A percentile compares a stretch with the other conserved stretches of the same genome.
These are phyloP conservation scores for Papilio aristodemus DNA, from an alignment of 1,140 invertebrate genomes.

Conservation along the genomic window DNA sequence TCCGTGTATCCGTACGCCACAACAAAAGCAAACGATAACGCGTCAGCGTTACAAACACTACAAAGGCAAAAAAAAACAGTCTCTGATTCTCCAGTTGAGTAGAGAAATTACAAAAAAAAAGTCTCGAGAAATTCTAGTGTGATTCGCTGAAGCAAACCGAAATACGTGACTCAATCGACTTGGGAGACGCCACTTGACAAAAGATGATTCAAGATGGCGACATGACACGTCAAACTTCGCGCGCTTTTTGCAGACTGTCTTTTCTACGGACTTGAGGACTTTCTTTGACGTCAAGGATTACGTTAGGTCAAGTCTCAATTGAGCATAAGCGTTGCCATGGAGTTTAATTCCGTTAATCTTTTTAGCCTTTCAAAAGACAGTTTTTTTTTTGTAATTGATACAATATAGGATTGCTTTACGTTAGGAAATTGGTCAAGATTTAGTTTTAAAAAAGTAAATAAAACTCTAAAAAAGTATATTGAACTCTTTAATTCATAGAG, in stretches of 20 bases:
- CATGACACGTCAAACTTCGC: constrained; percentile 58
- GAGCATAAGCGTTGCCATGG: constrained; percentile 18
- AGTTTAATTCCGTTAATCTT: background rate
- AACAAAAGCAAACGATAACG: background rate
- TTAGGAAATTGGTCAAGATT: too few species aligned
- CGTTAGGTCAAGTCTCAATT: constrained; percentile 6
- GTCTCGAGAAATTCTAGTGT: constrained; percentile 40
- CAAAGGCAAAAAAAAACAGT: constrained; percentile 5
- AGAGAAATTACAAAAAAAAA: constrained; percentile 43
- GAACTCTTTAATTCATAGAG: too few species aligned
- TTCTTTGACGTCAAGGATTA: constrained; percentile 15
- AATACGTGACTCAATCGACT: constrained; percentile 63
- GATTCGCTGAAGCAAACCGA: constrained; percentile 60
- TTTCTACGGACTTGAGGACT: constrained; percentile 33
- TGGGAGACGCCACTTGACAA: constrained; percentile 51
- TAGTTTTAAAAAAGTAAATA: too few species aligned
- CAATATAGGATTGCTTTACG: background rate
- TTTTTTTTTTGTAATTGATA: constrained; percentile 35
- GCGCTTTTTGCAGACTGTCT: constrained; percentile 38
- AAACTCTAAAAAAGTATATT: too few species aligned
- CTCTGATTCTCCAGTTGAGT: background rate
- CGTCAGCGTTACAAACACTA: constrained; percentile 7
- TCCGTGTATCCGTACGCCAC: background rate
- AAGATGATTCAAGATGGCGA: constrained; percentile 60
- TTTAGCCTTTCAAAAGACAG: background rate